phyloP scores from a whole-genome alignment of 2,888 invertebrate genomes.

The Hoplodrina blanda region DNA sequence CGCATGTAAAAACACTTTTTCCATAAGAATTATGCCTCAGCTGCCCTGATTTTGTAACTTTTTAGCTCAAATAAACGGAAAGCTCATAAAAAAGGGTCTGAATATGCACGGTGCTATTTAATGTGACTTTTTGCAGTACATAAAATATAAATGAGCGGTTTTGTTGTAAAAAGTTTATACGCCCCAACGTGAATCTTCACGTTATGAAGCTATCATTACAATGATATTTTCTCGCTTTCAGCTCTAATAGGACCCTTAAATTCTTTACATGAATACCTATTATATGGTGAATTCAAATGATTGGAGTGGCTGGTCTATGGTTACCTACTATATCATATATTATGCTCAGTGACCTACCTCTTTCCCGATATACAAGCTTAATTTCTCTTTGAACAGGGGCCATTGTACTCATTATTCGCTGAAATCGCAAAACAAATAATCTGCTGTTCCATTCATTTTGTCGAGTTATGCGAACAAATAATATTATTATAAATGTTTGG shows the following conservation, averaged over 20 bases:
- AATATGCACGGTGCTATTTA: slow-evolving; percentile 58
- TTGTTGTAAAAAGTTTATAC: slow-evolving; percentile 59
- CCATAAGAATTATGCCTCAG: slow-evolving; percentile 57
- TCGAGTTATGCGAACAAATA: no score
- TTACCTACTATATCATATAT: neutral
- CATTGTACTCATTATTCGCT: no score
- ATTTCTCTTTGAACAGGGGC: neutral
- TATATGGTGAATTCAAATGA: neutral
- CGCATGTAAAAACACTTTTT: slow-evolving; percentile 60
- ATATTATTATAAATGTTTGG: no score
- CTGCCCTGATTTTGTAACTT: slow-evolving; percentile 62
- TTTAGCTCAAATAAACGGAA: slow-evolving; percentile 60
- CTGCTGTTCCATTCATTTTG: no score
- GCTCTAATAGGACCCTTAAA: slow-evolving; percentile 12
- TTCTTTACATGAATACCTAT: slow-evolving; percentile 8
- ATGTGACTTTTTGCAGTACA: slow-evolving; percentile 64
- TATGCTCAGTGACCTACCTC: neutral
- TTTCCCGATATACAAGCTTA: neutral
- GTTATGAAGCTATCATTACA: slow-evolving; percentile 40
- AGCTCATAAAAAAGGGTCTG: slow-evolving; percentile 62
- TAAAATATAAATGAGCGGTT: slow-evolving; percentile 64
- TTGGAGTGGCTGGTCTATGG: slow-evolving; percentile 1
- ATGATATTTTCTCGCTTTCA: slow-evolving; percentile 19
- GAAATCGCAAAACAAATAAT: no score
- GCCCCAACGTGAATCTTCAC: slow-evolving; percentile 31